A percentile compares a stretch with the other conserved stretches of the same genome.
Conservation (phyloP, 2,888 invertebrate species). For the Cerceris ruficornis region DNA sequence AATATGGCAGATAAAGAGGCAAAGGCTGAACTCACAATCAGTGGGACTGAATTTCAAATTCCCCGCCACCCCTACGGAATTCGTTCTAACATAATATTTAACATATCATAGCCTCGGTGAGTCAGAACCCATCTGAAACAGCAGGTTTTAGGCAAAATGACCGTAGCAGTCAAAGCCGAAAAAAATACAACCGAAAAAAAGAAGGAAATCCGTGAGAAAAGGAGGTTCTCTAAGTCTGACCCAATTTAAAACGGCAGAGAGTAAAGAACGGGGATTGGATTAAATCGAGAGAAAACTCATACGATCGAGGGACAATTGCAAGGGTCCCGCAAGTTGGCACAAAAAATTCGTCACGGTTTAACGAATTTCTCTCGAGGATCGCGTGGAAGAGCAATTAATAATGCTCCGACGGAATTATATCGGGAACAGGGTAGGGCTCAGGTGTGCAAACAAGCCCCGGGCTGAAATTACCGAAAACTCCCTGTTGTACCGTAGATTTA, state of each 20-base stretch:
- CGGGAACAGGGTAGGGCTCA: conserved; percentile 65
- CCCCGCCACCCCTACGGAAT: no score
- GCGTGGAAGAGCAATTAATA: conserved; percentile 58
- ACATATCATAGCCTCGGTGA: no score
- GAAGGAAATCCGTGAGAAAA: no score
- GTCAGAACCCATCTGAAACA: no score
- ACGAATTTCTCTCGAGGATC: conserved; percentile 14
- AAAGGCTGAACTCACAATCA: no score
- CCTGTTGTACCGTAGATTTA: conserved; percentile 74
- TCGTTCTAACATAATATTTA: no score
- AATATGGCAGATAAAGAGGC: no score
- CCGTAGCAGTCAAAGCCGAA: no score
- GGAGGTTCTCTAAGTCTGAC: no score
- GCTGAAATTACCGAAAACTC: conserved; percentile 75
- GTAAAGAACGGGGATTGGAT: not conserved
- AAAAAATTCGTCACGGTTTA: conserved; percentile 39
- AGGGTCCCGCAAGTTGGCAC: not conserved
- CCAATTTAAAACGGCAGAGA: not conserved
- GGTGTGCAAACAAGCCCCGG: conserved; percentile 80
- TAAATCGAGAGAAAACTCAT: not conserved
- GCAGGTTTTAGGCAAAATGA: no score
- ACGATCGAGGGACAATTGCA: not conserved
- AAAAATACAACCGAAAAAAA: no score
- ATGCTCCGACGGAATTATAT: conserved; percentile 62
- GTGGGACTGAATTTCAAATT: no score